These are phyloP conservation scores for Agrypnia vestita DNA, from an alignment of 1,140 invertebrate species.

Conservation along the genomic window DNA sequence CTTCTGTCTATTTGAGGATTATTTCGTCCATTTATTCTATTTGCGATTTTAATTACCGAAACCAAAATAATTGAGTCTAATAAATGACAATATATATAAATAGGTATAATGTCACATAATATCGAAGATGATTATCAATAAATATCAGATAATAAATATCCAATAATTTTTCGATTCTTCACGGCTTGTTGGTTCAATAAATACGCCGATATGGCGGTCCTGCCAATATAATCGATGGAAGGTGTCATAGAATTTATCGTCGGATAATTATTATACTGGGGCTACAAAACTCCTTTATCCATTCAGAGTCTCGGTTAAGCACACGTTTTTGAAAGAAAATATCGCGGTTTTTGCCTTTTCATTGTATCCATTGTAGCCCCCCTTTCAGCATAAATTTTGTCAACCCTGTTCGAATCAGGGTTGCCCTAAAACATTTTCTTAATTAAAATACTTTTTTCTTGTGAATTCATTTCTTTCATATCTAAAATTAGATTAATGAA, in stretches of 20 bases:
- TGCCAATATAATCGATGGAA: not conserved
- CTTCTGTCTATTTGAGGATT: no score
- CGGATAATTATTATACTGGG: conserved; percentile 1
- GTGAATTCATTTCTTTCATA: no score
- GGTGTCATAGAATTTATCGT: conserved; percentile 7
- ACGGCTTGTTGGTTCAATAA: conserved; percentile 24
- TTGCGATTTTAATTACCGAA: no score
- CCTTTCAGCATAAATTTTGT: conserved; percentile 22
- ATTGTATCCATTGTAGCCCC: conserved; percentile 9
- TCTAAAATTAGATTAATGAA: no score
- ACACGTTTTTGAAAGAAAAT: conserved; percentile 1
- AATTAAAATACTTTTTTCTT: no score
- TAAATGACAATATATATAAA: no score
- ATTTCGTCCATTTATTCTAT: no score
- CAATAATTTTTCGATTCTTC: conserved; percentile 17
- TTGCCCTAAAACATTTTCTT: not conserved
- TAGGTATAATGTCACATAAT: no score
- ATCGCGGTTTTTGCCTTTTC: conserved; percentile 26
- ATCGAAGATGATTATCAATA: no score
- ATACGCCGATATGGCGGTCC: not conserved
- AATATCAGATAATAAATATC: conserved; percentile 2
- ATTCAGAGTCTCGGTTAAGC: not conserved
- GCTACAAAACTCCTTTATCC: not conserved
- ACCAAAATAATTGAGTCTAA: no score
- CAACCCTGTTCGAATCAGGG: conserved; percentile 4